Evolutionary conservation across 2,888 invertebrate species (phyloP), one percentile per base, ranked within the genome.

Genomic region (Hirtodrosophila confusa): DNA sequence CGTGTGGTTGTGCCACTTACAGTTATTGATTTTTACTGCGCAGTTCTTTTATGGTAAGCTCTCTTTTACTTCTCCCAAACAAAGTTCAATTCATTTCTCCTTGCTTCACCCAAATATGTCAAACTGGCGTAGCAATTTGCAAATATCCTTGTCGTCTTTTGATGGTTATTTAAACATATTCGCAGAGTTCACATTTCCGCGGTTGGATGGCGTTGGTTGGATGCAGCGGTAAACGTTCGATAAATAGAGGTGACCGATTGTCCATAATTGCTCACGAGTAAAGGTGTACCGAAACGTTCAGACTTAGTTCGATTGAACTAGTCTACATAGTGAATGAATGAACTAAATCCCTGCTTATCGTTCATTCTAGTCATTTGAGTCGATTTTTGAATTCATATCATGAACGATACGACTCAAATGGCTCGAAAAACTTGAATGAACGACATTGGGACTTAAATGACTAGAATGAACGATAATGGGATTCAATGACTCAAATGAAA

Each of bases 1-100:
- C 57, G 39, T 50, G 36, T 39, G 40, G 3, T 7, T 45, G 66
- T 75, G 58, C 77, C 68, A 77, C 62, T 77, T 75, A 83, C 78
- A 80, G 76, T 86, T 79, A 85, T 85, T 84, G 84, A 85, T 85
- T 85, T 84, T 88, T 86, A 86, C 73, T 80, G 80, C 84, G 84
- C 75, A 84, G 67, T 83, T 83, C 66, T 62, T 29, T 51, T 51
- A 58, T 51, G 45, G 41, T 51, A 53, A 1, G 23, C n/a, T 36
- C 12, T 7, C 12, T 11, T 7, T 48, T 35, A 3, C 12, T 12
- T 12, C 27, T 8, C 4, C 6, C 9, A 10, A 7, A 12, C 3
- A 23, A 23, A 11, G 3, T 37, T 61, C n/a, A 44, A 45, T 55
- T 43, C 3, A 11, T 23, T 23, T 37, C 12, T 31, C 45, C 41